phyloP scores from a whole-genome alignment of 2,888 invertebrate species.

The Andrena bucephala region DNA sequence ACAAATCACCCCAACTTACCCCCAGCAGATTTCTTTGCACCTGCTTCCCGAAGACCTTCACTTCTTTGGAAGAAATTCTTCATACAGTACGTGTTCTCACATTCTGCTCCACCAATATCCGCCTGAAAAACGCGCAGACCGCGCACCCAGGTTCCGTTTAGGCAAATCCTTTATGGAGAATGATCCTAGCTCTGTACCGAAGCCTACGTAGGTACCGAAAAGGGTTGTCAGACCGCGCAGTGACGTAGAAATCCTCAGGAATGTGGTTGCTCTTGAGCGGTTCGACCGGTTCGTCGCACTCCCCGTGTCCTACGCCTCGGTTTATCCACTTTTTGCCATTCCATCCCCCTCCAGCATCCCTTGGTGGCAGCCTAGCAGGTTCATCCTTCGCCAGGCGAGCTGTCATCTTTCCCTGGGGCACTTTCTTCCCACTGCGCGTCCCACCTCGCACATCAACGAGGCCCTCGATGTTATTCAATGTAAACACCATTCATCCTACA shows the following conservation, averaged over 20 bases:
- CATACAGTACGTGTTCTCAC: too few species aligned
- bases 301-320: slow-evolving; percentile 40
- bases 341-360: slow-evolving; percentile 28
- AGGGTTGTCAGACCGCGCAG: slow-evolving; percentile 39
- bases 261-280: slow-evolving; percentile 64
- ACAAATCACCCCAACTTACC: too few species aligned
- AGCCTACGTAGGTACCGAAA: slow-evolving; percentile 21
- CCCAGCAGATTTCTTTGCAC: too few species aligned
- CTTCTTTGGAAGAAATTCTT: too few species aligned
- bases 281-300: slow-evolving; percentile 60
- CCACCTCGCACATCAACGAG: not conserved
- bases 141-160: not conserved
- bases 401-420: not conserved
- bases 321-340: slow-evolving; percentile 47
- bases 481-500: not conserved
- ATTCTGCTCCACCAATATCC: too few species aligned
- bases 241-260: slow-evolving; percentile 56
- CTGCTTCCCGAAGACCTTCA: too few species aligned
- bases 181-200: not conserved
- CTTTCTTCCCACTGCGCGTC: not conserved
- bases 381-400: not conserved
- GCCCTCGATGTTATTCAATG: not conserved
- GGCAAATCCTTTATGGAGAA: not conserved
- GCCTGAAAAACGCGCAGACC: not conserved
- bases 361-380: slow-evolving; percentile 13